Percentiles rank a stretch among this genome's conserved stretches.
These are phyloP conservation scores for Brotula barbata DNA, from an alignment of 2,797 vertebrate genomes.

Conservation along the genomic window DNA sequence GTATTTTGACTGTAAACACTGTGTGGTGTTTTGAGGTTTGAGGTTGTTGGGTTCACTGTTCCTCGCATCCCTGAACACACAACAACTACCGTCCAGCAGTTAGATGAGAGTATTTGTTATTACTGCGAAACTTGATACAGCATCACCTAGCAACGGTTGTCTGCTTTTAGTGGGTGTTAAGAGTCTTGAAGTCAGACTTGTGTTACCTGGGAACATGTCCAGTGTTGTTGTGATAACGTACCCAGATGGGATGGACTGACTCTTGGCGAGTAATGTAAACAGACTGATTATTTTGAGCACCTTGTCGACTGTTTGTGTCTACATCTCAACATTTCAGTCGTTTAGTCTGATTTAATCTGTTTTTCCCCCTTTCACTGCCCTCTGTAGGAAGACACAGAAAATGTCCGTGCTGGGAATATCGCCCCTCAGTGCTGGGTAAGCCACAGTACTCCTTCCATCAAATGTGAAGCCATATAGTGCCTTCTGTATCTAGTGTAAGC, in stretches of 20 bases:
- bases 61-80: constrained; percentile 6
- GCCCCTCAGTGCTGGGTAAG: constrained; percentile 76
- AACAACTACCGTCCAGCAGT: constrained; percentile 1
- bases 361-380: constrained; percentile 12
- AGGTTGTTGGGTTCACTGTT: constrained; percentile 36
- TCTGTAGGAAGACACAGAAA: constrained; percentile 63
- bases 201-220: constrained; percentile 33
- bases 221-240: constrained; percentile 28
- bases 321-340: neutral
- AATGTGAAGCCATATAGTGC: neutral
- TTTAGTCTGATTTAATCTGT: neutral
- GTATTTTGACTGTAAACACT: too few relatives aligned
- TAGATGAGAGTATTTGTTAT: constrained; percentile 37
- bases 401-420: constrained; percentile 19
- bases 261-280: constrained; percentile 52
- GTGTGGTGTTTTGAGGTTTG: constrained; percentile 20
- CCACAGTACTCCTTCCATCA: too few relatives aligned
- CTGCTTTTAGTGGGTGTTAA: constrained; percentile 37
- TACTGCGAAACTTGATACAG: constrained; percentile 54
- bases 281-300: constrained; percentile 19
- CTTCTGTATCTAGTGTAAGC: constrained; percentile 19
- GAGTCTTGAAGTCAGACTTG: constrained; percentile 39
- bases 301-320: neutral
- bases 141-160: constrained; percentile 41
- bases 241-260: constrained; percentile 11